A percentile compares a stretch with the other conserved stretches of the same genome.
Evolutionary conservation across 2,797 vertebrate genomes (phyloP).

Genomic region (Parauchenoglanis ngamensis): DNA sequence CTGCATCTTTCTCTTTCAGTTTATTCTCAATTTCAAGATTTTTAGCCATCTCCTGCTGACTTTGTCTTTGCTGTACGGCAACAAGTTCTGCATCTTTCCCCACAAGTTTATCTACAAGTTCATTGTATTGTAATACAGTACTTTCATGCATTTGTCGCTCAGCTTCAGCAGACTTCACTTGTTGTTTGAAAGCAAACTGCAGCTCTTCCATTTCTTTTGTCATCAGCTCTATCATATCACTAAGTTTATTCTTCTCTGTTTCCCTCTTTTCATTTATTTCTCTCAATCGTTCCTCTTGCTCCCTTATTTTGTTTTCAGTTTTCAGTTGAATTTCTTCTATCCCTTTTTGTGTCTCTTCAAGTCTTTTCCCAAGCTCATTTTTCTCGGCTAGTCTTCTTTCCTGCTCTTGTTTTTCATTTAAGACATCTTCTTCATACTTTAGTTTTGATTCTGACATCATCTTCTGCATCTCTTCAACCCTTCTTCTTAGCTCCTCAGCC

Average conservation of each 20-base stretch:
- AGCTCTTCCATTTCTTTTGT: conserved; percentile 58
- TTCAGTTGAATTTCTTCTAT: conserved; percentile 12
- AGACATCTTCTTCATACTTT: conserved; percentile 40
- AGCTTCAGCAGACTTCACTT: conserved; percentile 47
- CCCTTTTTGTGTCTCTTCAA: conserved; percentile 42
- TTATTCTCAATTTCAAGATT: conserved; percentile 52
- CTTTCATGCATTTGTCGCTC: conserved; percentile 38
- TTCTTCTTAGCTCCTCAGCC: conserved; percentile 52
- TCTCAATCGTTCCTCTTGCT: conserved; percentile 33
- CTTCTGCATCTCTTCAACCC: conserved; percentile 44
- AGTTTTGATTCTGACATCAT: conserved; percentile 56
- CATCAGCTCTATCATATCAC: conserved; percentile 47
- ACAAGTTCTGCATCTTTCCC: conserved; percentile 31
- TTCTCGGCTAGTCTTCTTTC: conserved; percentile 38
- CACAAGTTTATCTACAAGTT: conserved; percentile 54
- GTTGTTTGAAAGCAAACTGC: conserved; percentile 52
- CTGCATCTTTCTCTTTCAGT: conserved; percentile 58
- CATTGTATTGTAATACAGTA: conserved; percentile 55
- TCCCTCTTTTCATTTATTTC: conserved; percentile 50
- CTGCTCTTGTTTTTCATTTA: conserved; percentile 32
- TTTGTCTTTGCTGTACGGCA: conserved; percentile 33
- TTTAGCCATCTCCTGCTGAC: conserved; percentile 54
- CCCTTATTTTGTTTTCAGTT: conserved; percentile 46
- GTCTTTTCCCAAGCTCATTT: conserved; percentile 29
- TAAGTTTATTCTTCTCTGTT: conserved; percentile 47